phyloP scores from a whole-genome alignment of 2,888 invertebrate genomes.

The Empis livida region DNA sequence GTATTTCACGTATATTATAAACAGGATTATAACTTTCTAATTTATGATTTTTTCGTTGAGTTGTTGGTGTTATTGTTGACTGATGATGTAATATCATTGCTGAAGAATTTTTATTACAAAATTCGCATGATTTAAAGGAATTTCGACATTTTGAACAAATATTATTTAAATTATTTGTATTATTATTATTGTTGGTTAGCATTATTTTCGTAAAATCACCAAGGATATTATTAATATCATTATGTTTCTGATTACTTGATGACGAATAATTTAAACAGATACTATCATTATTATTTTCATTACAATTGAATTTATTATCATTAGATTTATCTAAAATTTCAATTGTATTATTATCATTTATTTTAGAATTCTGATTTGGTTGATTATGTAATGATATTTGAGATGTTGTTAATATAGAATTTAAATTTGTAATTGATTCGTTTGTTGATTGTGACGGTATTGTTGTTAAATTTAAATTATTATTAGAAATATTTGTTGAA shows the following conservation, averaged over 20 bases:
- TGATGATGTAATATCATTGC: neutral
- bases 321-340: neutral
- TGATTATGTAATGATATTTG: too few relatives aligned
- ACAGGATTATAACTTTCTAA: conserved; percentile 30
- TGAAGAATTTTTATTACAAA: conserved; percentile 26
- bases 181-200: neutral
- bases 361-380: neutral
- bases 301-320: neutral
- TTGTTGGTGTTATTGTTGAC: neutral
- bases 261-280: neutral
- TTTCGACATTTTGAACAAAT: conserved; percentile 25
- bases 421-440: neutral
- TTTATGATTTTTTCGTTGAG: conserved; percentile 7
- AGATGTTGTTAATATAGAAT: neutral
- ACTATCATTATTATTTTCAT: neutral
- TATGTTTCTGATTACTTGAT: neutral
- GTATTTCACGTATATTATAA: conserved; percentile 35
- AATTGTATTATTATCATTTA: neutral
- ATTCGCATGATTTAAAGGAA: conserved; percentile 27
- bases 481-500: neutral
- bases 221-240: neutral
- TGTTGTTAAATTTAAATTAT: neutral
- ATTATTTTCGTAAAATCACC: too few relatives aligned
- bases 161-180: conserved; percentile 4
- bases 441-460: neutral